Base-by-base conservation (phyloP, 2,113 vertebrate species). In the Sebastes schlegelii region DNA sequence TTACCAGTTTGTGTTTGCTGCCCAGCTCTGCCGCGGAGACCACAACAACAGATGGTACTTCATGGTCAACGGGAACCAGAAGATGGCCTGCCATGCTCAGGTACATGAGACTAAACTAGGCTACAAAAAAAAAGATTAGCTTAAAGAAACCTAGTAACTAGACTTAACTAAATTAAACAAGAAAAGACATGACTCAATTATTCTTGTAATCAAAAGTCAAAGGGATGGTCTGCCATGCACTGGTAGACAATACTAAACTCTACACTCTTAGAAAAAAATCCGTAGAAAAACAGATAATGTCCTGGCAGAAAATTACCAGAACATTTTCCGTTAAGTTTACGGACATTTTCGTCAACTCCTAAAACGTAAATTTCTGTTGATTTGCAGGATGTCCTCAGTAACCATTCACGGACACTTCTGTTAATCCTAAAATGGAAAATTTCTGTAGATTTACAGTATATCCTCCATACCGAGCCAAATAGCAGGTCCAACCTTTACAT, bases 1-100 rank as follows among this genome's bases (percentile, higher is more conserved):
- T 51, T 82, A 83, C 58, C 86, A 85, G 86, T 88, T 85, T 12
- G 52, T 88, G 54, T 88, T 82, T 57, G 48, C 42, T 4, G 86
- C 79, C 8, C 86, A 85, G 83, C 79, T 88, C 42, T 88, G 83
- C 54, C 75, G 86, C 0, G 79, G 83, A 40, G 0, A 21, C 23
- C 49, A 67, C 61, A 79, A 82, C 76, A 85, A 76, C 12, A 0
- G 0, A 0, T 88, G 86, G 86, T 5, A 14, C 48, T 68, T 88
- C 19, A 34, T 82, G 54, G 65, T 85, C 17, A 82, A 88, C 2
- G 34, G 43, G 7, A 1, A 0, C 0, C 1, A 0, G 14, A 72
- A 9, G n/a, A 58, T 57, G 71, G 0, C 1, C 8, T 88, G 86
- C 49, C 76, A 79, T 11, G 75, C 83, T 58, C 83, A 88, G 86